Evolutionary conservation across 2,113 vertebrate genomes (phyloP), one percentile per base, ranked within the genome.

Genomic region (Sceloporus tristichus): DNA sequence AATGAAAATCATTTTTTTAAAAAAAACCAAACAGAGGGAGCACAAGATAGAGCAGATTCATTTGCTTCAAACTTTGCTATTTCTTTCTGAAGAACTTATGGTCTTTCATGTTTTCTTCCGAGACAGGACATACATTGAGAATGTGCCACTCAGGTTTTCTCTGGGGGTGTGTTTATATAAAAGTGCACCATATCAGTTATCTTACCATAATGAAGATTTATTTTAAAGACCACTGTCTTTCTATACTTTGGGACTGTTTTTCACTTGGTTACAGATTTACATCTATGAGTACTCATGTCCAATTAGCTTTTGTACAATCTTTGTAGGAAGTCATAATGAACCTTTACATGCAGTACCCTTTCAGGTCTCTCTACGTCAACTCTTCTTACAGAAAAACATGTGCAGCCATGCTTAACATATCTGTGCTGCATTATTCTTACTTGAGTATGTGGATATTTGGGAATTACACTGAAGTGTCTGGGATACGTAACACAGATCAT

Each of bases 381-480:
- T n/a, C 54, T 75, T 7, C 4, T 76, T 18, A 42, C 21, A 65
- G 29, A 10, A 29, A 85, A 48, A 27, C 5, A n/a, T 14, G 42
- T 34, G 54, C 27, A 5, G n/a, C 11, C 42, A 14, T 42, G 4
- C 13, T 40, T 34, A 78, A 21, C 18, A 7, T n/a, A 77, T 78
- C 78, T 66, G 74, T 25, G 3, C 34, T 66, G 40, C 40, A 56
- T 27, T n/a, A 62, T 87, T 62, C 25, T 8, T 71, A 77, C 29
- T 78, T 62, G 34, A 90, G 34, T 4, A 14, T 2, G 87, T 91
- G 90, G 91, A 89, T 92, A 88, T 73, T 88, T 90, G 81, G 0
- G 79, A 94, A 89, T 91, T 40, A 92, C 78, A 48, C 83, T 38
- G 80, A 85, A 68, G 34, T 71, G 56, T 40, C 74, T 10, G 66